These are phyloP conservation scores for Catotricha subobsoleta DNA, from an alignment of 2,888 invertebrate species.

Conservation along the genomic window DNA sequence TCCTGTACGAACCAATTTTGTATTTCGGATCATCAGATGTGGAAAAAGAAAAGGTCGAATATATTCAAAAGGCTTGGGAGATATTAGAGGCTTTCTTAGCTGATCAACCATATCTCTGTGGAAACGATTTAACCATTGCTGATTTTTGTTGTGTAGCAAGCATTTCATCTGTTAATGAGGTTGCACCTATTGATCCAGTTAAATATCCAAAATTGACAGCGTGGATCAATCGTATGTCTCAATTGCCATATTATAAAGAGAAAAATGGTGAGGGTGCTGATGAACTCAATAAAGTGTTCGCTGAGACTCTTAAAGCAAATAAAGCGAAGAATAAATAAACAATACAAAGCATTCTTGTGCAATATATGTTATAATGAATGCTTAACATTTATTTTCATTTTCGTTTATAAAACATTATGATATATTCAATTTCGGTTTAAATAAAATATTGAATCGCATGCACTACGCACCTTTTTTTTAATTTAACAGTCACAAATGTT, in stretches of 20 bases:
- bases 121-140: slow-evolving; percentile 30
- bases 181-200: slow-evolving; percentile 30
- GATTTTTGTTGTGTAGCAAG: slow-evolving; percentile 33
- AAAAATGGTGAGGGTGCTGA: background rate
- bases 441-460: no score
- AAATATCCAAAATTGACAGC: slow-evolving; percentile 31
- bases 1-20: slow-evolving; percentile 25
- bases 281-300: no score
- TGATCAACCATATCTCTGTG: slow-evolving; percentile 28
- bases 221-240: slow-evolving; percentile 29
- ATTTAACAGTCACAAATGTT: no score
- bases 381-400: no score
- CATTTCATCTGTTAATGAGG: slow-evolving; percentile 29
- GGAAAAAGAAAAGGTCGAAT: slow-evolving; percentile 31
- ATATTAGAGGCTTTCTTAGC: slow-evolving; percentile 30
- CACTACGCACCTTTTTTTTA: no score
- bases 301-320: no score
- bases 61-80: slow-evolving; percentile 32
- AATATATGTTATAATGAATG: no score
- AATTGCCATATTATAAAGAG: slow-evolving; percentile 30
- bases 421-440: no score
- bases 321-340: no score
- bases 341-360: no score
- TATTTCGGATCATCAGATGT: slow-evolving; percentile 31
- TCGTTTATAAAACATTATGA: no score